These are phyloP conservation scores for Drosophila ironensis DNA, from an alignment of 1,140 invertebrate species.

Conservation along the genomic window DNA sequence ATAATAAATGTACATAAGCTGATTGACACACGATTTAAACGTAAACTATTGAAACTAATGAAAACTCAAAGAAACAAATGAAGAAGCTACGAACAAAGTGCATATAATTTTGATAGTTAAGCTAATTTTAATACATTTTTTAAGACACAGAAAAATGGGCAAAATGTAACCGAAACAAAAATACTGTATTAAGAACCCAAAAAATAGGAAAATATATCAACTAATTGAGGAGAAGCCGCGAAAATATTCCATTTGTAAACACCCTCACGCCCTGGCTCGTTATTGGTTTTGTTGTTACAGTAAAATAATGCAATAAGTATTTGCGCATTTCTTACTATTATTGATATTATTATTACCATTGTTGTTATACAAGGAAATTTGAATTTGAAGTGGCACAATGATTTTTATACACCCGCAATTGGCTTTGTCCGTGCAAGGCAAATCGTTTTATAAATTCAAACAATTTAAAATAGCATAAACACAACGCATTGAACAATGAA, in stretches of 20 bases:
- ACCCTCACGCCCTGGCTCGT: slow-evolving; percentile 54
- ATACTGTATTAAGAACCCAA: slow-evolving; percentile 32
- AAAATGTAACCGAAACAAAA: background rate
- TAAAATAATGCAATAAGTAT: slow-evolving; percentile 53
- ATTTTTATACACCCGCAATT: slow-evolving; percentile 68
- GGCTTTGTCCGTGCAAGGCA: slow-evolving; percentile 34
- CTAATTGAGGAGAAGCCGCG: slow-evolving; percentile 32
- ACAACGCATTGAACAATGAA: slow-evolving; percentile 68
- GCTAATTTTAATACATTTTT: slow-evolving; percentile 67
- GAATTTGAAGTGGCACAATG: slow-evolving; percentile 50
- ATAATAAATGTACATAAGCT: too few relatives aligned
- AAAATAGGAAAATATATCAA: slow-evolving; percentile 30
- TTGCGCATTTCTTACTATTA: slow-evolving; percentile 60
- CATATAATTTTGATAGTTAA: slow-evolving; percentile 77
- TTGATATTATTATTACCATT: slow-evolving; percentile 62
- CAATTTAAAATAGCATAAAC: slow-evolving; percentile 27
- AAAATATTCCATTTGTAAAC: slow-evolving; percentile 72
- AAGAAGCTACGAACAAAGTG: slow-evolving; percentile 43
- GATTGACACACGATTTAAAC: too few relatives aligned
- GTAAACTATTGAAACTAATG: slow-evolving; percentile 3
- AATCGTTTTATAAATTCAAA: slow-evolving; percentile 46
- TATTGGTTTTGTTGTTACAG: slow-evolving; percentile 65
- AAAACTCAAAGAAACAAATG: slow-evolving; percentile 27
- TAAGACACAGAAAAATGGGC: slow-evolving; percentile 43
- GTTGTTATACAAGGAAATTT: slow-evolving; percentile 43